Evolutionary conservation across 2,113 vertebrate genomes (phyloP), one percentile per base, ranked within the genome.

Genomic region (Riparia riparia): DNA sequence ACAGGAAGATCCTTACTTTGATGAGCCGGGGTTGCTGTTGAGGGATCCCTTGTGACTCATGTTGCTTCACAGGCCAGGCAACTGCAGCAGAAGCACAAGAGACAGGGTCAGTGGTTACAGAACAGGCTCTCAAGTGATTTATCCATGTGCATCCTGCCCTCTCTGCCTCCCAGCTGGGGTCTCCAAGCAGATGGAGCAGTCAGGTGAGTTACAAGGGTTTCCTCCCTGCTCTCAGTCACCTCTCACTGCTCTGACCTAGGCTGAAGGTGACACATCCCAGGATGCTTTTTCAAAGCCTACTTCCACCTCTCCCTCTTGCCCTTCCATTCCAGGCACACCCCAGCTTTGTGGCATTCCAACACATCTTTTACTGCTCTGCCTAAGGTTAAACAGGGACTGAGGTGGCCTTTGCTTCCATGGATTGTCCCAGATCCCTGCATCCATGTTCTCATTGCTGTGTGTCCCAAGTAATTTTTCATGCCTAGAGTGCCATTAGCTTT

Each of bases 11-110:
- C 54, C 97, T 97, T 96, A 97, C 97, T 97, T 97, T 68, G 82
- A 32, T 17, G 97, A 93, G 84, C 96, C 69, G 2, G 97, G 86
- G 64, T 56, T 95, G 94, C 95, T 95, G 95, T 41, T 95, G 80
- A 95, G 86, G 71, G 97, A 96, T 94, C 97, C 97, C 69, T 97
- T 97, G 76, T 91, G 92, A 91, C 92, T 97, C 97, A 97, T 97
- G 57, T 65, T 3, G 92, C 89, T 93, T 84, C 90, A 3, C 86
- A 81, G 79, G 93, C 74, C 21, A 17, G 93, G 82, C 76, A 97
- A n/a, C 97, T 97, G 97, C 56, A 94, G 84, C 21, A 93, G 69
- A 96, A 89, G 45, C 70, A 95, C 49, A 96, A 49, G 20, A 92
- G 53, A 84, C 5, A 26, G 26, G 14, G 57, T 96, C 81, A 92